Base-by-base conservation (phyloP, 1,140 invertebrate genomes). In the Saccostrea cuccullata region DNA sequence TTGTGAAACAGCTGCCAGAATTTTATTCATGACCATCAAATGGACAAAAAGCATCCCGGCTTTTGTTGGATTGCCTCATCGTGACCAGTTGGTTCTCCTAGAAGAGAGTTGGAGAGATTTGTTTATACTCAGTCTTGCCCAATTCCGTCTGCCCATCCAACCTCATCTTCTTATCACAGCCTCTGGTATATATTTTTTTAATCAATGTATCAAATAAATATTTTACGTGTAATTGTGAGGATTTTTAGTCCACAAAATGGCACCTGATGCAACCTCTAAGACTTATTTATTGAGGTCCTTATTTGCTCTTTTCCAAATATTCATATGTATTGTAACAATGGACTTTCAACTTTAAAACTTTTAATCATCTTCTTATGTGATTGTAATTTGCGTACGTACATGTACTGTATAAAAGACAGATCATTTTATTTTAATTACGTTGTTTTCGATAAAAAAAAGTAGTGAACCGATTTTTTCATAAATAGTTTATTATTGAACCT, bases 61-160 rank as follows among this genome's bases (percentile, higher is more conserved):
- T 0, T 98, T 98, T 91, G 96, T 96, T 0, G 96, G 96, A 20
- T 94, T 99, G 11, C 96, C 97, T 0, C 95, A 97, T 87, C 95
- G 96, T 26, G 98, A 99, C 93, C 97, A 98, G 94, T 95, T 96
- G 15, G 93, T 97, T 0, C 96, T 99, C 0, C 94, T 99, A 55
- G 97, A 98, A 94, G 97, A 98, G 90, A 97, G 97, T 0, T 99
- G 98, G 98, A 96, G 97, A 88, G 98, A 99, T 92, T 95, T 99
- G n/a, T 99, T 99, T 92, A 96, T 99, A 0, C 95, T 99, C 17
- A 97, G 97, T 0, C 96, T 97, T 0, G 97, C 97, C 0, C 98
- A 99, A 93, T 97, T 98, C 92, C 96, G 97, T 1, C 97, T 98
- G 40, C 96, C 97, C 0, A 93, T 98, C 30, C 97, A 98, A 90